Evolutionary conservation across 2,113 vertebrate species (phyloP).

Genomic region (Phaethon lepturus): DNA sequence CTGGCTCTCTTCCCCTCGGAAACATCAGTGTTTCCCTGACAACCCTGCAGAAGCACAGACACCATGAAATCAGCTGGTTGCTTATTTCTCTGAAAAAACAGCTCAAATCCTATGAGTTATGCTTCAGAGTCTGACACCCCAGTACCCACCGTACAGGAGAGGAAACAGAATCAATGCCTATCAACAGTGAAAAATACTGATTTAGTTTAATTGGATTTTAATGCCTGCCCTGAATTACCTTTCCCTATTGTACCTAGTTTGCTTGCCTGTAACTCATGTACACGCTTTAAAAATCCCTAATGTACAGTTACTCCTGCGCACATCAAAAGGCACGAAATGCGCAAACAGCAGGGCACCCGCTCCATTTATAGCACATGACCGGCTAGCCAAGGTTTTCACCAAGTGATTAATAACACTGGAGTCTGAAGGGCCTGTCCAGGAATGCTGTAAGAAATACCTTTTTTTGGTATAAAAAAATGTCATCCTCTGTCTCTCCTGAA

Average conservation of each 20-base stretch:
- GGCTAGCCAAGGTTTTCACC: not conserved
- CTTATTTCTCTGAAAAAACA: not conserved
- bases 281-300: not conserved
- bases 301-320: not conserved
- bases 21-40: slow-evolving; percentile 7
- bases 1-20: not conserved
- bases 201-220: slow-evolving; percentile 30
- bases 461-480: not conserved
- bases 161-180: not conserved
- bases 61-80: not conserved
- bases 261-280: not conserved
- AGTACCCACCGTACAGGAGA: not conserved
- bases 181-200: not conserved
- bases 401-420: not conserved
- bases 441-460: not conserved
- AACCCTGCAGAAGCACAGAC: not conserved
- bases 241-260: not conserved
- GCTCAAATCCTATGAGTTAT: not conserved
- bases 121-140: not conserved
- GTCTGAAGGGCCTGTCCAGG: not conserved
- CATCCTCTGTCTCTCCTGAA: not conserved
- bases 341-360: not conserved
- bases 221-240: not conserved
- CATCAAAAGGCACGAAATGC: not conserved
- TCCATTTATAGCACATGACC: not conserved